Evolutionary conservation across 2,113 vertebrate genomes (phyloP), one percentile per base, ranked within the genome.

Genomic region (Rutilus rutilus): DNA sequence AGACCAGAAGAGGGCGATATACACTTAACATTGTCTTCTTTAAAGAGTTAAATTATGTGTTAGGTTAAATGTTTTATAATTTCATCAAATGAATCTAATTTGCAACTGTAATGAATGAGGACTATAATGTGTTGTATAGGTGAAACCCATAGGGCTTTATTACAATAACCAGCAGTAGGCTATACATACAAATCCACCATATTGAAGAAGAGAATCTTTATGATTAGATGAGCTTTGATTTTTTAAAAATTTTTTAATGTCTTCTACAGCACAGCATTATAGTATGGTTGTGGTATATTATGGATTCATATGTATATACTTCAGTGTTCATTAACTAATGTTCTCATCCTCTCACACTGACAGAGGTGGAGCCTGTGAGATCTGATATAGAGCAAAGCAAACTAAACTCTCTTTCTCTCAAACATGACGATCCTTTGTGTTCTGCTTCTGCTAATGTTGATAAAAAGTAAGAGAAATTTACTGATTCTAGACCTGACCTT

Each of bases 361-460:
- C 67, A 71, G 33, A 69, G 39, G 60, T 19, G 79, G 42, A 81
- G 60, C 9, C 15, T 67, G 60, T 65, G 14, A 27, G 78, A 64
- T 27, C 23, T 64, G 59, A 79, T 17, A 45, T 60, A 60, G 4
- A 80, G 39, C 7, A 30, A 1, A 59, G 59, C 7, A 54, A 2
- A 36, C 76, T 69, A 1, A 69, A 36, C 30, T 36, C 27, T 30
- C 21, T 36, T 39, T 6, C 14, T 81, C 12, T 9, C 59, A 45
- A 81, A 81, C 59, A 81, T 81, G 78, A 50, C n/a, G 10, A 81
- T 81, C 39, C 25, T 50, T 27, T 81, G 42, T 81, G 39, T 42
- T 65, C 17, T 65, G n/a, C 39, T 81, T 67, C 79, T 81, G 60
- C 17, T 67, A 81, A 4, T 65, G 8, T 0, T 81, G 9, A 33